Evolutionary conservation across 2,888 invertebrate genomes (phyloP), one percentile per base, ranked within the genome.

Genomic region (Craniophora ligustri): DNA sequence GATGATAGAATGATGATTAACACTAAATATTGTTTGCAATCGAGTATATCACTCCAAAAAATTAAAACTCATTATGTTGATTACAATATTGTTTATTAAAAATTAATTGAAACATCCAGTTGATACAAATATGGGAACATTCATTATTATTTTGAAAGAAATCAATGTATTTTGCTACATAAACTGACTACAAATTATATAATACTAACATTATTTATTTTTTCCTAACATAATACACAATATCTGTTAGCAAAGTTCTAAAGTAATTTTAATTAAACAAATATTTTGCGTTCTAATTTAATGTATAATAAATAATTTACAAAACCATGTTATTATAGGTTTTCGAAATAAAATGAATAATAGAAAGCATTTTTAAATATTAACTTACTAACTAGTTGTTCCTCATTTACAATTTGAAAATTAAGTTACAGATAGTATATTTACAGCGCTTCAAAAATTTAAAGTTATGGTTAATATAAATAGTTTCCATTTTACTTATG

Each of bases 311-410:
- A 47, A 28, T n/a, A 47, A 34, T 46, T 32, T 41, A 28, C 40
- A 35, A 56, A 21, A 55, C 46, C 40, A 57, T 61, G 62, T 26
- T 41, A 44, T 46, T 54, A 65, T 75, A 75, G 74, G 73, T 76
- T 63, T 55, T 46, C 32, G 64, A 59, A 49, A 49, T 69, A 49
- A 53, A 67, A 56, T 15, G 54, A 69, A 63, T 49, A 32, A 7
- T 40, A 44, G 40, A 35, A 70, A 65, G 72, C 68, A 68, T 61
- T 66, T n/a, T 61, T 46, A 58, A 26, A 54, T 51, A 57, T 56
- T 55, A 51, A 51, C 89, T 91, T 91, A 91, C 21, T n/a, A 38
- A 14, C 89, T 92, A 92, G 79, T 92, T 92, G 92, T 86, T 92
- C 92, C 92, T 90, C 92, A 84, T 88, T 88, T 88, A 90, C 87